Conservation (phyloP, 2,113 vertebrate genomes). For the Platichthys flesus region DNA sequence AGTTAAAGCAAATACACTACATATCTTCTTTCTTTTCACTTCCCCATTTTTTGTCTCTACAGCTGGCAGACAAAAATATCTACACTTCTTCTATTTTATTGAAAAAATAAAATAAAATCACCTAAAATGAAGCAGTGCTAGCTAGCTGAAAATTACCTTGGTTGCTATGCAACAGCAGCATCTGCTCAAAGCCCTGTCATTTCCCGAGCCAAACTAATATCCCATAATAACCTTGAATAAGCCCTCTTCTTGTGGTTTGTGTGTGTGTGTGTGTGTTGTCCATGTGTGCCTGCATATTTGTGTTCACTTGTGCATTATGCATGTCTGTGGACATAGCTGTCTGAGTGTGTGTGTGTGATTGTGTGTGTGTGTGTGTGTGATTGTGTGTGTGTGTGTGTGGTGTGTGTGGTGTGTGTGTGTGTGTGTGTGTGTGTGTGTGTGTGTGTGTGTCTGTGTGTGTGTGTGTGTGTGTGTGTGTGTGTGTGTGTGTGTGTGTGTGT, state of each 20-base stretch:
- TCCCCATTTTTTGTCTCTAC: not conserved
- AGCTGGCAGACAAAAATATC: conserved; percentile 58
- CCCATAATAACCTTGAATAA: conserved; percentile 78
- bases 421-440: too few species aligned
- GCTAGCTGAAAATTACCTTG: conserved; percentile 78
- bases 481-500: conserved; percentile 4
- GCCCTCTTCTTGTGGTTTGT: conserved; percentile 43
- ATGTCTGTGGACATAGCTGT: conserved; percentile 2
- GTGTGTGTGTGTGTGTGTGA: too few species aligned
- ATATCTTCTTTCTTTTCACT: not conserved
- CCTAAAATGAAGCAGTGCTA: conserved; percentile 68
- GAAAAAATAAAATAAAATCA: conserved; percentile 52
- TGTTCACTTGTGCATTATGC: not conserved
- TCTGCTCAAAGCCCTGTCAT: conserved; percentile 77
- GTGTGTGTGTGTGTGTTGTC: not conserved
- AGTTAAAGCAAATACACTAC: not conserved
- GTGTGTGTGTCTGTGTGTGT: not conserved
- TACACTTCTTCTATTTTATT: conserved; percentile 51
- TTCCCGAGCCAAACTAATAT: conserved; percentile 80
- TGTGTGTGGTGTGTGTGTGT: too few species aligned
- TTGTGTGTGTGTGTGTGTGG: too few species aligned
- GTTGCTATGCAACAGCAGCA: conserved; percentile 80
- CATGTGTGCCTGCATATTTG: conserved; percentile 18
- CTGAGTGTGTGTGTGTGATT: too few species aligned
- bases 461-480: not conserved